phyloP scores from a whole-genome alignment of 2,113 vertebrate species.

The Danionella cerebrum region DNA sequence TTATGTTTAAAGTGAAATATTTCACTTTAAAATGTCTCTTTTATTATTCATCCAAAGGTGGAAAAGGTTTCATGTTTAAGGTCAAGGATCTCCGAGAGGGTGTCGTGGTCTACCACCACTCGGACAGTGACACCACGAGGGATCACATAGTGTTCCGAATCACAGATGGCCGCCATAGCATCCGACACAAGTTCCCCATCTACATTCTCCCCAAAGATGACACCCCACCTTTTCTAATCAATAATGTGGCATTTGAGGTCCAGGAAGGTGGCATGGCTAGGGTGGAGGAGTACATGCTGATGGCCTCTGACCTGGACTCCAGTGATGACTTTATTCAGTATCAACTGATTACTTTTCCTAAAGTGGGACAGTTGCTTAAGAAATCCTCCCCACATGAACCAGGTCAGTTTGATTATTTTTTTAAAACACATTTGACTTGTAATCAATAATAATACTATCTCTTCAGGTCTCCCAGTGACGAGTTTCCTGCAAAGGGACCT shows the following conservation, averaged over 20 bases:
- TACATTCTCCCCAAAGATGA: slow-evolving; percentile 64
- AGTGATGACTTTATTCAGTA: slow-evolving; percentile 59
- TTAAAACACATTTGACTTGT: too few relatives aligned
- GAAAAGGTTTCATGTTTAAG: slow-evolving; percentile 69
- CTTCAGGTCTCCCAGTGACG: slow-evolving; percentile 47
- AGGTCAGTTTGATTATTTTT: slow-evolving; percentile 39
- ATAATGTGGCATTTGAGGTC: slow-evolving; percentile 59
- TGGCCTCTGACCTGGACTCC: slow-evolving; percentile 63
- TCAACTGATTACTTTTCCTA: slow-evolving; percentile 30
- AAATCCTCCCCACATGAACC: slow-evolving; percentile 40
- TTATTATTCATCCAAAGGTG: slow-evolving; percentile 49
- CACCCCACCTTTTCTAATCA: slow-evolving; percentile 59
- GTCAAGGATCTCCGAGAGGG: slow-evolving; percentile 62
- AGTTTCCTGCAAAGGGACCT: slow-evolving; percentile 65
- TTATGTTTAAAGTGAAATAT: background rate
- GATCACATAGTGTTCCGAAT: slow-evolving; percentile 62
- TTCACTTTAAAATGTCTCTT: background rate
- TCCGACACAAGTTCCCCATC: slow-evolving; percentile 61
- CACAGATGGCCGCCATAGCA: slow-evolving; percentile 61
- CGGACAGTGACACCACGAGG: slow-evolving; percentile 63
- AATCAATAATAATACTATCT: background rate
- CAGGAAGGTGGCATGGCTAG: slow-evolving; percentile 49
- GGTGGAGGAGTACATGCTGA: slow-evolving; percentile 47
- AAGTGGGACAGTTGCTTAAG: slow-evolving; percentile 50
- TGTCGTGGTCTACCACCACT: slow-evolving; percentile 61